A percentile compares a stretch with the other conserved stretches of the same genome.
These are phyloP conservation scores for Columbina picui DNA, from an alignment of 2,113 vertebrate genomes.

Conservation along the genomic window DNA sequence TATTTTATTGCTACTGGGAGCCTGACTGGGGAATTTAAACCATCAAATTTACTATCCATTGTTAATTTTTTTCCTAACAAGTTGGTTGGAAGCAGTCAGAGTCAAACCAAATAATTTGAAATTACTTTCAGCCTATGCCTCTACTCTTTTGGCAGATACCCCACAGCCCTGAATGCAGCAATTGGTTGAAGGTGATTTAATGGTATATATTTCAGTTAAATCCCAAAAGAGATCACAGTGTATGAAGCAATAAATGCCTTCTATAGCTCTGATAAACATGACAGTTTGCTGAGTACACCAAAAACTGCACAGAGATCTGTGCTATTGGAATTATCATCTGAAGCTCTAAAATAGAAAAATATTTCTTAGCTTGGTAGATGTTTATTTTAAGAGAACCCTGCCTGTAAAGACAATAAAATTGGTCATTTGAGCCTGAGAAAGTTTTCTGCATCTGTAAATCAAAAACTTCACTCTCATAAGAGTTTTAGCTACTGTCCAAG, in stretches of 20 bases:
- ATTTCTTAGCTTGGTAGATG: neutral
- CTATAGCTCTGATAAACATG: neutral
- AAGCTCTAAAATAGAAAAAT: neutral
- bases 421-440: neutral
- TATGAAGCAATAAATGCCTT: conserved; percentile 52
- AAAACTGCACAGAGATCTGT: neutral
- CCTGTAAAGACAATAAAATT: conserved; percentile 28
- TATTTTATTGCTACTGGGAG: neutral
- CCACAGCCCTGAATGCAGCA: neutral
- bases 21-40: neutral
- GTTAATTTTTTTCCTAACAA: neutral
- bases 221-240: neutral
- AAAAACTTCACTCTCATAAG: neutral
- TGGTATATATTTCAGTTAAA: conserved; percentile 36
- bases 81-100: neutral
- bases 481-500: neutral
- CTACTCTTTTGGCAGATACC: neutral
- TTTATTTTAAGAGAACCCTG: neutral
- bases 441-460: neutral
- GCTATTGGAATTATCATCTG: neutral
- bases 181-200: conserved; percentile 36
- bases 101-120: neutral
- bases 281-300: neutral
- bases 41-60: neutral
- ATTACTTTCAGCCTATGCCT: neutral